These are phyloP conservation scores for Cryptocheilus praepositus DNA, from an alignment of 2,888 invertebrate genomes.

Conservation along the genomic window DNA sequence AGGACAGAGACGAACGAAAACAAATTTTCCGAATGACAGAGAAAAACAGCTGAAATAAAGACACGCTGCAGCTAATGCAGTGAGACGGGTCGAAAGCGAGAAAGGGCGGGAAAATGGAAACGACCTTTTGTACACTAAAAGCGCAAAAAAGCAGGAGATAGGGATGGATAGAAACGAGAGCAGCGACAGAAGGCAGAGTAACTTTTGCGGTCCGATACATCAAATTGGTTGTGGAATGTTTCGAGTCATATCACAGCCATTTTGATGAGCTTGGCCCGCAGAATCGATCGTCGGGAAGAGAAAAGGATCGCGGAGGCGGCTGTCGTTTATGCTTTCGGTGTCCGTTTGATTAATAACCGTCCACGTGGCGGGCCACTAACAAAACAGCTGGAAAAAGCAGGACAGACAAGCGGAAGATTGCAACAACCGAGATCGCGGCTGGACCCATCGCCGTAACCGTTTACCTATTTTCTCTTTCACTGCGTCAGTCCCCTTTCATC, in stretches of 20 bases:
- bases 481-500: too few relatives aligned
- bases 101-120: background rate
- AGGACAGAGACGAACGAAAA: conserved; percentile 28
- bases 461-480: conserved; percentile 7
- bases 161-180: conserved; percentile 7
- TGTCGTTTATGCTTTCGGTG: conserved; percentile 15
- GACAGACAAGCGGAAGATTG: background rate
- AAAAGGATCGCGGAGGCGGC: background rate
- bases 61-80: background rate
- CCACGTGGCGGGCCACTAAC: conserved; percentile 5
- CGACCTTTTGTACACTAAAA: background rate
- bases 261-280: conserved; percentile 91
- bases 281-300: conserved; percentile 63
- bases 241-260: conserved; percentile 96
- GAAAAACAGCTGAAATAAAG: background rate
- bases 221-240: conserved; percentile 93
- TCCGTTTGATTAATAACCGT: conserved; percentile 35
- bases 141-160: background rate
- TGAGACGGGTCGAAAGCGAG: background rate
- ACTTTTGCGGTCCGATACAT: conserved; percentile 81
- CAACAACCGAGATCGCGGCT: background rate
- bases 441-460: background rate
- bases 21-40: background rate
- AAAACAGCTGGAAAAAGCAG: background rate
- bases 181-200: conserved; percentile 37